A percentile compares a stretch with the other conserved stretches of the same genome.
phyloP scores from a whole-genome alignment of 1,140 invertebrate species.

The Phortica variegata region DNA sequence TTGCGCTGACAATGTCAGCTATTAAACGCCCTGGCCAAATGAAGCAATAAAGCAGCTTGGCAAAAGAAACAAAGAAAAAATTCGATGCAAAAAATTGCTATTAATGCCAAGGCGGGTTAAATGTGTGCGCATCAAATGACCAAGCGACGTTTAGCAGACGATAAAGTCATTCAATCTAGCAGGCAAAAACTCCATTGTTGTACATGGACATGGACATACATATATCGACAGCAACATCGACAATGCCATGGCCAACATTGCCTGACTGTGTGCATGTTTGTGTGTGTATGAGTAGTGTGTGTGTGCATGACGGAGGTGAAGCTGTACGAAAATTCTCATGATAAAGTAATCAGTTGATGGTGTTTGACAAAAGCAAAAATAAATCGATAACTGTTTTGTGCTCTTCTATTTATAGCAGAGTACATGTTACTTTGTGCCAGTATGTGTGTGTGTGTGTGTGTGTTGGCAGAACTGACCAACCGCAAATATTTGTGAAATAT shows the following conservation, averaged over 20 bases:
- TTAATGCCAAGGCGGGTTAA: constrained; percentile 47
- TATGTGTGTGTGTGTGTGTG: background rate
- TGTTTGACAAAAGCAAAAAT: constrained; percentile 32
- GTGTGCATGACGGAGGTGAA: no score
- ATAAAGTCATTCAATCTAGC: constrained; percentile 48
- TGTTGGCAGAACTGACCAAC: constrained; percentile 27
- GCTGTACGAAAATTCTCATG: no score
- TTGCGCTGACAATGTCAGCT: no score
- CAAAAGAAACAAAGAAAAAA: no score
- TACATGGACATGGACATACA: constrained; percentile 24
- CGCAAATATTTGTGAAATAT: constrained; percentile 4
- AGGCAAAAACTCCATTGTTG: background rate
- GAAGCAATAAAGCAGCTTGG: no score
- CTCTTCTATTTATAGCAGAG: no score
- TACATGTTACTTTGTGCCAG: background rate
- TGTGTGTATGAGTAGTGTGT: constrained; percentile 6
- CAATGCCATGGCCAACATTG: background rate
- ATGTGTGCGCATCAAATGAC: constrained; percentile 51
- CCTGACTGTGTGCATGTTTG: constrained; percentile 6
- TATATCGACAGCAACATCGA: constrained; percentile 23
- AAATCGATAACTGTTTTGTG: constrained; percentile 30
- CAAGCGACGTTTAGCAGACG: constrained; percentile 52
- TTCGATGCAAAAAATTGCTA: no score
- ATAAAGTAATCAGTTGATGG: constrained; percentile 54
- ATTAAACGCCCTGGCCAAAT: no score